Evolutionary conservation across 2,113 vertebrate genomes (phyloP).

Genomic region (Pterocles burchelli): DNA sequence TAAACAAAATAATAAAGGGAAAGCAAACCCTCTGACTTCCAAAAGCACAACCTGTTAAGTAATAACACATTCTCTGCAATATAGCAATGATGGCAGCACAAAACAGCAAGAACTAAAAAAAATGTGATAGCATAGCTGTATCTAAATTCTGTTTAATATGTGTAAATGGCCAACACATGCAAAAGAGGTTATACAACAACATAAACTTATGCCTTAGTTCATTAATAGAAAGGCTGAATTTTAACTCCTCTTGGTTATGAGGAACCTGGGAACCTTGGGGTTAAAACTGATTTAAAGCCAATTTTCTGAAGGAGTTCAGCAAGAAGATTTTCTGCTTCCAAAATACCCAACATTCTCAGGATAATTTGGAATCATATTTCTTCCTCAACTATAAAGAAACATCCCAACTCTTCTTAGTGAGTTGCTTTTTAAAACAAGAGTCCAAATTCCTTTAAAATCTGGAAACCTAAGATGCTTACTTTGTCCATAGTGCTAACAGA

Average conservation of each 20-base stretch:
- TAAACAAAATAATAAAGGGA: not conserved
- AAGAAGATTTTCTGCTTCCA: not conserved
- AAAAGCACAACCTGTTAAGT: not conserved
- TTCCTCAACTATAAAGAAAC: not conserved
- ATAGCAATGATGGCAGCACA: not conserved
- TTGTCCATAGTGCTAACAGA: not conserved
- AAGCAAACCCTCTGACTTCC: not conserved
- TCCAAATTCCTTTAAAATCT: not conserved
- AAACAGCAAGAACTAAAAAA: not conserved
- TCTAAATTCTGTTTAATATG: not conserved
- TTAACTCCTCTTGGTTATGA: not conserved
- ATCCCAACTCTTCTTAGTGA: not conserved
- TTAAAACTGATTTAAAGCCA: not conserved
- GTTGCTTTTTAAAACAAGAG: not conserved
- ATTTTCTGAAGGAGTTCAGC: not conserved
- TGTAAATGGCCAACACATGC: not conserved
- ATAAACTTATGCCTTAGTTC: not conserved
- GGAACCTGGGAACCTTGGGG: not conserved
- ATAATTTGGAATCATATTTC: not conserved
- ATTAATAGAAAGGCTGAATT: not conserved
- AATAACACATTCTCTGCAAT: not conserved
- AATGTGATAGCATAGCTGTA: not conserved
- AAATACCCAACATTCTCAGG: not conserved
- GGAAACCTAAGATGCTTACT: not conserved
- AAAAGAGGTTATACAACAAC: not conserved